phyloP scores from a whole-genome alignment of 2,888 invertebrate species.

The Clusia tigrina region DNA sequence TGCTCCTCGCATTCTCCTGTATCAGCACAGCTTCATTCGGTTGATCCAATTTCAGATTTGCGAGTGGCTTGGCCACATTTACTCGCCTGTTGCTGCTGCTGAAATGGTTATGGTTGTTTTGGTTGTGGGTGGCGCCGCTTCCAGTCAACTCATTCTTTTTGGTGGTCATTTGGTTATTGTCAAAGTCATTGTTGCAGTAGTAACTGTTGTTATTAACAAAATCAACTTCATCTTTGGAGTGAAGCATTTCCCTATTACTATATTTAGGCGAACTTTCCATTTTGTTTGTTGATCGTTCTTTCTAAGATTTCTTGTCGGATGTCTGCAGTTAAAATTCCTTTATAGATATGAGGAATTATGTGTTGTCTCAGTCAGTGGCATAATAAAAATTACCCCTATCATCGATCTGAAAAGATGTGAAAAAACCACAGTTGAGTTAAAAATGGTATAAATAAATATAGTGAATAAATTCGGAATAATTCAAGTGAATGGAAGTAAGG shows the following conservation, averaged over 20 bases:
- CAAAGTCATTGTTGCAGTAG: constrained; percentile 21
- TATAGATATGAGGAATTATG: too few species aligned
- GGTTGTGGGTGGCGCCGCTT: constrained; percentile 39
- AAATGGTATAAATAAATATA: too few species aligned
- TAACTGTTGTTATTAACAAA: constrained; percentile 44
- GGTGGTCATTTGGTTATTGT: constrained; percentile 9
- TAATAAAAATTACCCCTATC: constrained; percentile 10
- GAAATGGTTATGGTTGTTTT: constrained; percentile 38
- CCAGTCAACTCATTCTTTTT: constrained; percentile 31
- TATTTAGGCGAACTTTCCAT: neutral
- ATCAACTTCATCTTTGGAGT: constrained; percentile 60
- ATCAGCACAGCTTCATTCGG: too few species aligned
- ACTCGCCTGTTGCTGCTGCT: constrained; percentile 39
- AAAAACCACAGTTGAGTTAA: too few species aligned
- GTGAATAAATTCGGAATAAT: too few species aligned
- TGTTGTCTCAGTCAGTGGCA: constrained; percentile 30
- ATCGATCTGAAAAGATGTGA: too few species aligned
- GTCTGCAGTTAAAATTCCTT: constrained; percentile 30
- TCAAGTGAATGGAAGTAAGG: too few species aligned
- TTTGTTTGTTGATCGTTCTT: constrained; percentile 21
- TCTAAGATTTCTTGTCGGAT: neutral
- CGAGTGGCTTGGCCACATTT: constrained; percentile 19
- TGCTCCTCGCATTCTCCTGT: too few species aligned
- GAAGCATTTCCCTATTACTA: neutral
- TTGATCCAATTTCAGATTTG: too few species aligned